These are phyloP conservation scores for Asarcornis scutulata DNA, from an alignment of 2,113 vertebrate species.

Conservation along the genomic window DNA sequence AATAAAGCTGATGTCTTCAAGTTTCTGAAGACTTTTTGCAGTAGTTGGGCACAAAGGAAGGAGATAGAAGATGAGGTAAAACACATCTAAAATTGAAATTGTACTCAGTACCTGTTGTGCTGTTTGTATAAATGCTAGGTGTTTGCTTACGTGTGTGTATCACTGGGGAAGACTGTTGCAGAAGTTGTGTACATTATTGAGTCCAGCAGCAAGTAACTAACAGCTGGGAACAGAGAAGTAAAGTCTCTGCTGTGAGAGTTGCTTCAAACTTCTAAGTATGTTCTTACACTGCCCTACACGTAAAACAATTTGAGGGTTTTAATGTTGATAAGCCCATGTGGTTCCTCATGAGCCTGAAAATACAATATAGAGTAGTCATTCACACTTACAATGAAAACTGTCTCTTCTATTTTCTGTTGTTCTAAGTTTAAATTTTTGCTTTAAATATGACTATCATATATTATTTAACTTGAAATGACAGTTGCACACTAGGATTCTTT, in stretches of 20 bases:
- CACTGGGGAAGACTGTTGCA: not conserved
- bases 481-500: not conserved
- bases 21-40: not conserved
- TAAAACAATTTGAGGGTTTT: not conserved
- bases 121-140: not conserved
- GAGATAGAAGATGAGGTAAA: not conserved
- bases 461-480: not conserved
- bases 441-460: not conserved
- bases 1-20: not conserved
- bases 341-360: not conserved
- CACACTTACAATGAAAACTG: not conserved
- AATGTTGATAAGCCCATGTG: not conserved
- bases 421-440: not conserved
- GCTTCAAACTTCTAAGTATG: not conserved
- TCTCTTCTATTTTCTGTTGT: not conserved
- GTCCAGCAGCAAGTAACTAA: not conserved
- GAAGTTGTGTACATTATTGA: rapidly evolving
- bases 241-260: not conserved
- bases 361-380: not conserved
- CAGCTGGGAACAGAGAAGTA: not conserved
- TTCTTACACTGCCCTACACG: not conserved
- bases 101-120: rapidly evolving
- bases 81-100: not conserved
- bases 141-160: not conserved
- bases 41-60: not conserved